Evolutionary conservation across 2,113 vertebrate genomes (phyloP).

Genomic region (Mormyrus lacerda): DNA sequence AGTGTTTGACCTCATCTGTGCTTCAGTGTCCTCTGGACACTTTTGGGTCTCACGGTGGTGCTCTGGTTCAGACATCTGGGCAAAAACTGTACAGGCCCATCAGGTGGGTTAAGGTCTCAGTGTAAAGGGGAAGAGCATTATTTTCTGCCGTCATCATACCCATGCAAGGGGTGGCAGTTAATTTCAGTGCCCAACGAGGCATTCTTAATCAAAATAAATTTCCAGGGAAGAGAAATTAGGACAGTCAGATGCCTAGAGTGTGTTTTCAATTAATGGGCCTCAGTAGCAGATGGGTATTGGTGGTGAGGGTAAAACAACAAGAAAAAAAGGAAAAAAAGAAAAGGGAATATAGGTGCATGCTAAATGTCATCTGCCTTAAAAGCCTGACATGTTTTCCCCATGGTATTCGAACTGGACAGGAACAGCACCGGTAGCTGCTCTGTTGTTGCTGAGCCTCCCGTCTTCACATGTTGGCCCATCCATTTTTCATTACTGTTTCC

Average conservation of each 20-base stretch:
- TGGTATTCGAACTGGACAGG: not conserved
- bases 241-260: conserved; percentile 19
- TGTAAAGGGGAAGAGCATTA: not conserved
- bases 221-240: conserved; percentile 3
- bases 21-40: conserved; percentile 5
- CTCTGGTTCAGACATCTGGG: not conserved
- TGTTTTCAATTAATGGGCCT: conserved; percentile 32
- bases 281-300: not conserved
- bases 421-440: not conserved
- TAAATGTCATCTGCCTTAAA: conserved; percentile 12
- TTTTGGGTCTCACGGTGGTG: not conserved
- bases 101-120: not conserved
- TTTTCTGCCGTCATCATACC: conserved; percentile 9
- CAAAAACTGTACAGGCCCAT: not conserved
- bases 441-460: not conserved
- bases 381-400: not conserved
- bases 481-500: not conserved
- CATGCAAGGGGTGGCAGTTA: not conserved
- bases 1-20: not conserved
- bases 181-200: conserved; percentile 9
- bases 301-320: conserved; percentile 4
- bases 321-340: not conserved
- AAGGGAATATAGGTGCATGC: not conserved
- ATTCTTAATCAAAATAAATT: conserved; percentile 25
- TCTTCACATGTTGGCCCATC: not conserved